A percentile compares a stretch with the other conserved stretches of the same genome.
These are phyloP conservation scores for Lepisosteus osseus DNA, from an alignment of 2,113 vertebrate species.

Conservation along the genomic window DNA sequence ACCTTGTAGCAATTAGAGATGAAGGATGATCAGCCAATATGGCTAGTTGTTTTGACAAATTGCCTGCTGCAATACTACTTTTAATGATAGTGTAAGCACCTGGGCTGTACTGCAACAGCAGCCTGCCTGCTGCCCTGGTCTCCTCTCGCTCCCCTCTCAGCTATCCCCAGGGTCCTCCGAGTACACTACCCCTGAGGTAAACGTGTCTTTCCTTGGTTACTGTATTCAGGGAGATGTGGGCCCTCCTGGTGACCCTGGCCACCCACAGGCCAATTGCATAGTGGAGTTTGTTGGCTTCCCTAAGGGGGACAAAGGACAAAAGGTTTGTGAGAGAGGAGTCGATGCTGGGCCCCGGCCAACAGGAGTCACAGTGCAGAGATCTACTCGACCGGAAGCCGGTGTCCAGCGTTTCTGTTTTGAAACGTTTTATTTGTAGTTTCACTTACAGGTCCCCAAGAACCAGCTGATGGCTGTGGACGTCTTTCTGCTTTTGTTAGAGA, in stretches of 20 bases:
- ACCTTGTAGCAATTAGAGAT: no score
- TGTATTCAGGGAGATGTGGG: conserved; percentile 80
- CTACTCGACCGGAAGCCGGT: no score
- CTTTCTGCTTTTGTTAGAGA: no score
- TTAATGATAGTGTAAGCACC: background rate
- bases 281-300: conserved; percentile 82
- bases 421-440: no score
- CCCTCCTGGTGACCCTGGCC: conserved; percentile 75
- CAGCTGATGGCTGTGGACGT: no score
- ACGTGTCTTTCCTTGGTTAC: conserved; percentile 51
- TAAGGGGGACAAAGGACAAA: conserved; percentile 82
- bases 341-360: conserved; percentile 18
- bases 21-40: no score
- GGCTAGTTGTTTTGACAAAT: no score
- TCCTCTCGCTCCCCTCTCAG: conserved; percentile 13
- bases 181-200: conserved; percentile 6
- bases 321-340: conserved; percentile 63
- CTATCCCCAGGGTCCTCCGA: conserved; percentile 21
- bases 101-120: background rate
- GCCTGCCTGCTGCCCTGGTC: background rate
- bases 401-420: no score
- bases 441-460: no score
- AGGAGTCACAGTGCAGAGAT: no score
- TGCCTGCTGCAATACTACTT: no score
- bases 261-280: conserved; percentile 73